Evolutionary conservation across 2,888 invertebrate species (phyloP).

Genomic region (Cryptocephalus primarius): DNA sequence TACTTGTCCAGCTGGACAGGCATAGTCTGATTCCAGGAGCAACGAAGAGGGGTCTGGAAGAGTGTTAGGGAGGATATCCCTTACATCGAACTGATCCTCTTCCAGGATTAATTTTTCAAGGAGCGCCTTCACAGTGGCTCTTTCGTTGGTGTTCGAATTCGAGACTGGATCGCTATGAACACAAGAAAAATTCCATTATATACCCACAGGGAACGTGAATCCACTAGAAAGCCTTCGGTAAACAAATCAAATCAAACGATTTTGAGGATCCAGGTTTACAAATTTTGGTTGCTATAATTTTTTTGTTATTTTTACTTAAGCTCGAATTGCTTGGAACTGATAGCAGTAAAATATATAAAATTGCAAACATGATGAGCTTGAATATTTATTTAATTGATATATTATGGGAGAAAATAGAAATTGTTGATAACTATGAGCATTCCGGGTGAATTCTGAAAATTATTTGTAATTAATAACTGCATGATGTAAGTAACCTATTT

Average conservation of each 20-base stretch:
- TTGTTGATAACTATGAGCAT: no score
- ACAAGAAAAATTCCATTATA: not conserved
- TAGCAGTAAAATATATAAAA: no score
- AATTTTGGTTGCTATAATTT: not conserved
- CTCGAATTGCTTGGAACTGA: no score
- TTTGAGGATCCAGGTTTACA: no score
- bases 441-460: no score
- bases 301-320: not conserved
- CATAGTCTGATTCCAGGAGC: slow-evolving; percentile 78
- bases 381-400: no score
- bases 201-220: not conserved
- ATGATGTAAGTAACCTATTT: no score
- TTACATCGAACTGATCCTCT: slow-evolving; percentile 88
- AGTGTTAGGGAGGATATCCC: slow-evolving; percentile 87
- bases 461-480: no score
- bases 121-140: slow-evolving; percentile 71
- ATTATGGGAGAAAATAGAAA: no score
- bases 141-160: slow-evolving; percentile 76
- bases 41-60: slow-evolving; percentile 88
- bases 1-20: slow-evolving; percentile 88
- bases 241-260: no score
- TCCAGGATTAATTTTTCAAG: slow-evolving; percentile 85
- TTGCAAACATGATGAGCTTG: no score
- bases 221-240: not conserved
- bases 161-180: slow-evolving; percentile 71